Evolutionary conservation across 1,140 invertebrate species (phyloP).

Genomic region (Pristionchus pacificus): DNA sequence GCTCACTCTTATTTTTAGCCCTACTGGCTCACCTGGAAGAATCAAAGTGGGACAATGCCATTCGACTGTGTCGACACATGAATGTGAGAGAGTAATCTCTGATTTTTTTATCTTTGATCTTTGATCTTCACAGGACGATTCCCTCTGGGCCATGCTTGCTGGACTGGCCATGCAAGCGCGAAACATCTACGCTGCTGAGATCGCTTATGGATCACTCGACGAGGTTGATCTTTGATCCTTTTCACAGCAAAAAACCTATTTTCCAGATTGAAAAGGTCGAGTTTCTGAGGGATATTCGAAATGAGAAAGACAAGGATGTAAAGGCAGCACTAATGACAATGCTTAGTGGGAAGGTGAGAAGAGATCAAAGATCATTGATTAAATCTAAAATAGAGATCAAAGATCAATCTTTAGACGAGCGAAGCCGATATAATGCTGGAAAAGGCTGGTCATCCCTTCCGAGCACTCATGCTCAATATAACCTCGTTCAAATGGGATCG

Average conservation of each 20-base stretch:
- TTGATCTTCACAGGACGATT: constrained; percentile 66
- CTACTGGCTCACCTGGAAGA: constrained; percentile 67
- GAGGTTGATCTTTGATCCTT: constrained; percentile 61
- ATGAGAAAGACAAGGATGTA: constrained; percentile 64
- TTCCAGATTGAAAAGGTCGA: constrained; percentile 77
- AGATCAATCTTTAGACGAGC: background rate
- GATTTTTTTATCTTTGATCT: background rate
- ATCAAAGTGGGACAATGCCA: constrained; percentile 71
- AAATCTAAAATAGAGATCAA: too few relatives aligned
- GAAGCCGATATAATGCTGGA: constrained; percentile 79
- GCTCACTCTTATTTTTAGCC: constrained; percentile 43
- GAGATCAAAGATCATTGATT: too few relatives aligned
- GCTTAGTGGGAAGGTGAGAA: constrained; percentile 69
- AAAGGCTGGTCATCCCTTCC: constrained; percentile 71
- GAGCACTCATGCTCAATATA: constrained; percentile 77
- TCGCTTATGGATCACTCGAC: constrained; percentile 84
- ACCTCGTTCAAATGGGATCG: constrained; percentile 79
- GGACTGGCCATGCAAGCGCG: constrained; percentile 75
- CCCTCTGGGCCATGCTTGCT: constrained; percentile 82
- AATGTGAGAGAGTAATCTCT: constrained; percentile 66
- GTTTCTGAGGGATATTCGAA: constrained; percentile 78
- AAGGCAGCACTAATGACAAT: constrained; percentile 76
- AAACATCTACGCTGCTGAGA: constrained; percentile 78
- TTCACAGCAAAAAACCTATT: constrained; percentile 4
- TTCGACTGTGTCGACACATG: constrained; percentile 72